Evolutionary conservation across 2,797 vertebrate species (phyloP).

Genomic region (Sebastes miniatus): DNA sequence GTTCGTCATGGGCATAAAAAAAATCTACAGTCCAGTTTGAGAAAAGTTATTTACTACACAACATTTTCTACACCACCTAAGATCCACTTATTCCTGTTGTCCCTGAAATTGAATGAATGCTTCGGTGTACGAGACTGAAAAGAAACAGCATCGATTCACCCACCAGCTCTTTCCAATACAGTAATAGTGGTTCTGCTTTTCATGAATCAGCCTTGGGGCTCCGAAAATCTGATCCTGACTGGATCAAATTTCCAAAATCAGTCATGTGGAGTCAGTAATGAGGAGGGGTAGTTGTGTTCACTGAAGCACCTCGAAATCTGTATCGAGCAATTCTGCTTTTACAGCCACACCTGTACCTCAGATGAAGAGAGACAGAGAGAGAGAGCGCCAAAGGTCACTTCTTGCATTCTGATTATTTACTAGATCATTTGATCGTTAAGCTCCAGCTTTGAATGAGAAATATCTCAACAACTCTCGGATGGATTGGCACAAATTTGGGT

Average conservation of each 20-base stretch:
- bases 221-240: conserved; percentile 26
- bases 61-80: conserved; percentile 29
- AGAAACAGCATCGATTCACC: conserved; percentile 48
- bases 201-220: conserved; percentile 42
- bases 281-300: conserved; percentile 39
- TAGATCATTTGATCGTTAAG: not conserved
- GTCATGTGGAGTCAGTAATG: conserved; percentile 48
- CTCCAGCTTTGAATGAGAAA: not conserved
- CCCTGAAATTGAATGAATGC: conserved; percentile 49
- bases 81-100: conserved; percentile 44
- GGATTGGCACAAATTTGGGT: not conserved
- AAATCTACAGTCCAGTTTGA: not conserved
- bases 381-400: conserved; percentile 23
- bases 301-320: conserved; percentile 15
- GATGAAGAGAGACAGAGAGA: not conserved
- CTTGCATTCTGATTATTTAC: conserved; percentile 39
- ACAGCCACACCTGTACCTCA: not conserved
- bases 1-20: not conserved
- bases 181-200: conserved; percentile 34
- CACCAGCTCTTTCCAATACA: conserved; percentile 38
- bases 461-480: not conserved
- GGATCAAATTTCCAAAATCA: conserved; percentile 52
- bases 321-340: conserved; percentile 28
- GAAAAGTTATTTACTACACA: conserved; percentile 1
- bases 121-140: conserved; percentile 27